Conservation (phyloP, 2,113 vertebrate genomes). For the Vireo altiloquus region DNA sequence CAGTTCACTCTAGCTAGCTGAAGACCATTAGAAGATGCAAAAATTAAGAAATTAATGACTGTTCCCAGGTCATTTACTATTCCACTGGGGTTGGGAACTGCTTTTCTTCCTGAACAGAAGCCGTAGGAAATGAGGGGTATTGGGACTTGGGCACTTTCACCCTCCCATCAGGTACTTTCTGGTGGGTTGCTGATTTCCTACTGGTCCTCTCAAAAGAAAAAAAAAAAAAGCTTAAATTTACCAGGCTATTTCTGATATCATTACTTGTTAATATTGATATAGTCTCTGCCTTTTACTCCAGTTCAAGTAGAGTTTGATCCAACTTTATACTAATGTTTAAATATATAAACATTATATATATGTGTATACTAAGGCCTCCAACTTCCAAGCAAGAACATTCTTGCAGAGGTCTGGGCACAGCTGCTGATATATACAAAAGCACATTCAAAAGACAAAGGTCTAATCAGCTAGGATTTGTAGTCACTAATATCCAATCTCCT, state of each 20-base stretch:
- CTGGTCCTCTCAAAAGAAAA: background rate
- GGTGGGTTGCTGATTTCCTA: background rate
- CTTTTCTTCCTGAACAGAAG: background rate
- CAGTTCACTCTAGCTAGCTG: background rate
- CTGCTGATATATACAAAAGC: background rate
- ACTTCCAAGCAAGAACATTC: background rate
- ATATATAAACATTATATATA: too few relatives aligned
- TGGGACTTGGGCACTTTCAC: background rate
- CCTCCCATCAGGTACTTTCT: background rate
- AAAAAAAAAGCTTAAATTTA: background rate
- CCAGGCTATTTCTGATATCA: background rate
- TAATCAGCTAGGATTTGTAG: slow-evolving; percentile 32
- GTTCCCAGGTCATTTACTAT: background rate
- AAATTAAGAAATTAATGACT: too few relatives aligned
- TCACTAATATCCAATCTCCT: background rate
- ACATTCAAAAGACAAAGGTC: slow-evolving; percentile 1
- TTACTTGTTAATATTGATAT: background rate
- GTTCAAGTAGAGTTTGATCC: background rate
- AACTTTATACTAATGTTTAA: background rate
- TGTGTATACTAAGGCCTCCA: background rate
- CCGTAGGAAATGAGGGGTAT: background rate
- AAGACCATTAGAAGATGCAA: background rate
- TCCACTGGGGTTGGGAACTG: background rate
- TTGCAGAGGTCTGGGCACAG: background rate
- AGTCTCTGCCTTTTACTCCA: background rate